Base-by-base conservation (phyloP, 2,113 vertebrate genomes). In the Microtus pennsylvanicus region DNA sequence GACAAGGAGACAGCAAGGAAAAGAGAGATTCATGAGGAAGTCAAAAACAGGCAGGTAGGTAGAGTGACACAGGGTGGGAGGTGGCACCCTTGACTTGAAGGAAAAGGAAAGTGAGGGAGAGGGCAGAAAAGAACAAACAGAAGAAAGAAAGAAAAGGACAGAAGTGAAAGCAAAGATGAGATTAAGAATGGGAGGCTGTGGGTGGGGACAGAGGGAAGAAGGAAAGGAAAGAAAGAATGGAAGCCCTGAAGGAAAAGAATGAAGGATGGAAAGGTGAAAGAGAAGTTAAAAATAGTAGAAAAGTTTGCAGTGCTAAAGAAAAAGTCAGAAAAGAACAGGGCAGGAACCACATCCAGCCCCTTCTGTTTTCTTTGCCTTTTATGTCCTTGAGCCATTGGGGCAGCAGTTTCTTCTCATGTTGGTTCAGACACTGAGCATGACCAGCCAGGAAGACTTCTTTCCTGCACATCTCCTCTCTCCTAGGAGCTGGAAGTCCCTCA, bases 371-470 rank as follows among this genome's bases (percentile, higher is more conserved):
- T 30, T 76, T 63, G 35, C 83, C 83, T 85, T 17, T 4, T 83
- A 24, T 86, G 90, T 63, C 92, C 94, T 83, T 72, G 55, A 81
- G 92, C 77, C 91, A 89, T 89, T 74, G 52, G 42, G 82, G 89
- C 61, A 19, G 50, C 52, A 17, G 87, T 19, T 55, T 89, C 24
- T 50, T 38, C 50, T 77, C 65, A 3, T 42, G 3, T 1, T 82
- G 90, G 69, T 67, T 74, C 42, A 26, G 81, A 91, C 67, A 30
- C 67, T 67, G 42, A 38, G 30, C 38, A 45, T 42, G 76, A 47
- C 50, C 87, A 69, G 81, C 65, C 38, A 3, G 30, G 81, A 76
- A 42, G 87, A 13, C 52, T 82, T 94, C 90, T 61, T 92, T n/a
- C 75, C 38, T n/a, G n/a, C 22, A 8, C 5, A 33, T 93, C 61